Base-by-base conservation (phyloP, 2,797 vertebrate species). In the Sciurus carolinensis region DNA sequence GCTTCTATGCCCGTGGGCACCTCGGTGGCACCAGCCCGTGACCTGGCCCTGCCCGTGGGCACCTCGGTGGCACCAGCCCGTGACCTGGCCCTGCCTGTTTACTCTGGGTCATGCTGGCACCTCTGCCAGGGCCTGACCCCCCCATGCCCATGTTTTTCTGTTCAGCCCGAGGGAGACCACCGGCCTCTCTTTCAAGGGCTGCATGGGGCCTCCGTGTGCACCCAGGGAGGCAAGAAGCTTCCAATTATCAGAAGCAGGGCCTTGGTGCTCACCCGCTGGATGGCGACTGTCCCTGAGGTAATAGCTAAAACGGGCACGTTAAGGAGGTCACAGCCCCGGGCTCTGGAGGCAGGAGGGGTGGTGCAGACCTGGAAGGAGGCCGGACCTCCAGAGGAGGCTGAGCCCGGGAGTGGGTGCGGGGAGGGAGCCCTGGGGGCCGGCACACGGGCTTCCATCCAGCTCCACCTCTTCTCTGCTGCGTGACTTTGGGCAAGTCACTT, bases 151-250 rank as follows among this genome's bases (percentile, higher is more conserved):
- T 57, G 36, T 20, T 20, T 22, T 30, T 2, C 36, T 50, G 5
- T 50, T 69, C 24, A 24, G 47, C 47, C 30, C 30, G 59, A 10
- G 0, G 28, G 75, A 30, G 44, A 14, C 33, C 14, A 12, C 15
- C 30, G 47, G 24, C 11, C 0, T 66, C 28, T 59, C 15, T 4
- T 33, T 12, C 28, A 42, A 17, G 66, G 22, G 11, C 18, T n/a
- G 30, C 15, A 2, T 0, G 2, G 17, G 2, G 17, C 12, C 36
- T 57, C 50, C 4, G 10, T 44, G 14, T 66, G 26, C 17, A 20
- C 14, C 28, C 3, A 90, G 42, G 64, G 80, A 39, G 42, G 26
- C 14, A 33, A 10, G 26, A 36, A 13, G 2, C 30, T 18, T 62
- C 44, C 79, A 59, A 7, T 36, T 2, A 57, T 39, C 69, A 39